phyloP scores from a whole-genome alignment of 1,140 invertebrate species.

The Cotesia chilonis region DNA sequence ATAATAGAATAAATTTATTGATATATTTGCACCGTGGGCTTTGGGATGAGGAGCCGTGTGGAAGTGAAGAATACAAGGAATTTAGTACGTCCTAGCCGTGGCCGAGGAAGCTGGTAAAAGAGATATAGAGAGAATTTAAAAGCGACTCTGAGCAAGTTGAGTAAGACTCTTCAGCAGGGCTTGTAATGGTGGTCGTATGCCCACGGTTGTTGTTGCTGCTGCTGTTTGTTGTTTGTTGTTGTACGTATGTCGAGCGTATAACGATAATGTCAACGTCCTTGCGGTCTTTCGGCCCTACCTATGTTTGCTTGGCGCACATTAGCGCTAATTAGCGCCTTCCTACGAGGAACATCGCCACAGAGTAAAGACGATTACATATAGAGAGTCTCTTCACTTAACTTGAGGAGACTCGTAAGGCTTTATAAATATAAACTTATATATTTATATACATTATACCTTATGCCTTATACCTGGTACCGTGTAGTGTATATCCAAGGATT shows the following conservation, averaged over 20 bases:
- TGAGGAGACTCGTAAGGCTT: too few species aligned
- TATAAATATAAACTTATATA: constrained; percentile 6
- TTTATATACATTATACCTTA: constrained; percentile 11
- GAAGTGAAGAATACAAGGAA: constrained; percentile 4
- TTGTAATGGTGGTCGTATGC: too few species aligned
- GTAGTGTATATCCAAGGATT: too few species aligned
- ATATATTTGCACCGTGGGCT: too few species aligned
- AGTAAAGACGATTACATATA: constrained; percentile 46
- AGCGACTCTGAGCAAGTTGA: neutral
- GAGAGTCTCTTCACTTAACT: too few species aligned
- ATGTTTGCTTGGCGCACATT: constrained; percentile 45
- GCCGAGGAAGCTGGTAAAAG: neutral
- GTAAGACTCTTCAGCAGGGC: neutral
- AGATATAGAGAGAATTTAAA: constrained; percentile 10
- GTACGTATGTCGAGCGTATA: constrained; percentile 24
- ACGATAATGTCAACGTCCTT: constrained; percentile 46
- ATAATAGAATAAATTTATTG: too few species aligned
- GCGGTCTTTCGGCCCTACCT: constrained; percentile 21
- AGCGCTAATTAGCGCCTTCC: constrained; percentile 41
- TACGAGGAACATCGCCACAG: constrained; percentile 42
- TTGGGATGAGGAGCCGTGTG: neutral
- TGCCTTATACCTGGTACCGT: too few species aligned
- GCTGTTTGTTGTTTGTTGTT: constrained; percentile 4
- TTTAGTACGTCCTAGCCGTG: neutral
- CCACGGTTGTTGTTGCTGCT: neutral